phyloP scores from a whole-genome alignment of 2,113 vertebrate species.

The Eira barbara region DNA sequence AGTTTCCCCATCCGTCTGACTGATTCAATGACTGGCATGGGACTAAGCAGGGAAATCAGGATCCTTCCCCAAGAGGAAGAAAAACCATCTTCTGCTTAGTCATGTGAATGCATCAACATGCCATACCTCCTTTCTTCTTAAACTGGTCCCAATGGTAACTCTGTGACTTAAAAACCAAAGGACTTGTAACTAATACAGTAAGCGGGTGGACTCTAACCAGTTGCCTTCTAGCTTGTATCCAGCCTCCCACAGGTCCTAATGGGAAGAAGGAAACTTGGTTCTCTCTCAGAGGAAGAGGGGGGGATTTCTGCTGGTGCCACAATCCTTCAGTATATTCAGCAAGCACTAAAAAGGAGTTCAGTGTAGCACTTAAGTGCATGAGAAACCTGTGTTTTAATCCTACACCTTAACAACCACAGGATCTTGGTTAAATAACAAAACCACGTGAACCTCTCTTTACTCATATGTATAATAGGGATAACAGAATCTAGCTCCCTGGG shows the following conservation, averaged over 20 bases:
- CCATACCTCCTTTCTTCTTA: not conserved
- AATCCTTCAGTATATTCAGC: not conserved
- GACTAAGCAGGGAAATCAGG: not conserved
- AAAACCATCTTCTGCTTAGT: not conserved
- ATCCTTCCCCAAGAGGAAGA: not conserved
- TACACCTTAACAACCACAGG: not conserved
- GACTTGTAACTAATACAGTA: not conserved
- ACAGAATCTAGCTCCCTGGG: not conserved
- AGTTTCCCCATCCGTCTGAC: not conserved
- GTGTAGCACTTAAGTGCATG: not conserved
- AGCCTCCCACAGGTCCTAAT: not conserved
- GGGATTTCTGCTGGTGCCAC: not conserved
- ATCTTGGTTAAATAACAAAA: not conserved
- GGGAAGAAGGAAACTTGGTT: not conserved
- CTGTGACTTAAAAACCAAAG: not conserved
- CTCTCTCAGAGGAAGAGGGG: not conserved
- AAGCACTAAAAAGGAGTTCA: not conserved
- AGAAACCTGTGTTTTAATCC: not conserved
- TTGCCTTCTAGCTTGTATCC: not conserved
- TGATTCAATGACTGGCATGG: not conserved
- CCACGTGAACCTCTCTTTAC: not conserved
- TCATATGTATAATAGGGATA: slow-evolving; percentile 4
- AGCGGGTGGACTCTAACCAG: not conserved
- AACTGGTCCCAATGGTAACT: not conserved
- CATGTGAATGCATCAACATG: not conserved